Evolutionary conservation across 2,888 invertebrate species (phyloP).

Genomic region (Taphrorychus bicolor): DNA sequence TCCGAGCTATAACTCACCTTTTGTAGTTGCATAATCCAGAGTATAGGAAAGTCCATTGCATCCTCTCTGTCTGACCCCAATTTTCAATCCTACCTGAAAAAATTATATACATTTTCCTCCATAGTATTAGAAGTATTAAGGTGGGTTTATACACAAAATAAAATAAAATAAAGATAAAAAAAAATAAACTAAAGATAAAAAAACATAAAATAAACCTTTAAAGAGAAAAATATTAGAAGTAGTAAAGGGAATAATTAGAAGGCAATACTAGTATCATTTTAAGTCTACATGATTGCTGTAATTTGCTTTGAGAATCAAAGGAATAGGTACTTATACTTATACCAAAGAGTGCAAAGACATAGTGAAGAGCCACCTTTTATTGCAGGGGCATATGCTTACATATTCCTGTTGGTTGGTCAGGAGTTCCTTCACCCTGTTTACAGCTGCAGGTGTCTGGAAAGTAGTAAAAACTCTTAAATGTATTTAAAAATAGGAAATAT

Average conservation of each 20-base stretch:
- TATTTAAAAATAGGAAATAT: background rate
- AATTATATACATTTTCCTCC: too few relatives aligned
- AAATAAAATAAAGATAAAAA: background rate
- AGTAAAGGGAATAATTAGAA: too few relatives aligned
- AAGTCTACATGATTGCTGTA: too few relatives aligned
- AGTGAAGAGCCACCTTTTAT: too few relatives aligned
- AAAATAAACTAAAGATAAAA: background rate
- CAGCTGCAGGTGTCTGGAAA: conserved; percentile 80
- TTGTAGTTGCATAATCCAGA: conserved; percentile 88
- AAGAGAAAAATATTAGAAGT: too few relatives aligned
- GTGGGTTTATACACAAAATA: too few relatives aligned
- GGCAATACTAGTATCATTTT: too few relatives aligned
- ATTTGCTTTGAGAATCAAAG: too few relatives aligned
- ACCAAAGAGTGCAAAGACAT: too few relatives aligned
- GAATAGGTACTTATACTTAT: too few relatives aligned
- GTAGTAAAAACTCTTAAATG: conserved; percentile 1
- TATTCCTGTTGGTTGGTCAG: conserved; percentile 76
- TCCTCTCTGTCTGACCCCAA: conserved; percentile 95
- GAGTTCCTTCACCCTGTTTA: conserved; percentile 82
- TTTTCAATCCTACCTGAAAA: conserved; percentile 83
- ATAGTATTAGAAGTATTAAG: too few relatives aligned
- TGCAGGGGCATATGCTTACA: conserved; percentile 61
- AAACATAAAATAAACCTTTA: too few relatives aligned
- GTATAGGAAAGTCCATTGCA: conserved; percentile 99
- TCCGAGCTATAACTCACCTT: conserved; percentile 64